Conservation (phyloP, 92 coral and sea anemone genomes). For the Parazoanthus darwini region DNA sequence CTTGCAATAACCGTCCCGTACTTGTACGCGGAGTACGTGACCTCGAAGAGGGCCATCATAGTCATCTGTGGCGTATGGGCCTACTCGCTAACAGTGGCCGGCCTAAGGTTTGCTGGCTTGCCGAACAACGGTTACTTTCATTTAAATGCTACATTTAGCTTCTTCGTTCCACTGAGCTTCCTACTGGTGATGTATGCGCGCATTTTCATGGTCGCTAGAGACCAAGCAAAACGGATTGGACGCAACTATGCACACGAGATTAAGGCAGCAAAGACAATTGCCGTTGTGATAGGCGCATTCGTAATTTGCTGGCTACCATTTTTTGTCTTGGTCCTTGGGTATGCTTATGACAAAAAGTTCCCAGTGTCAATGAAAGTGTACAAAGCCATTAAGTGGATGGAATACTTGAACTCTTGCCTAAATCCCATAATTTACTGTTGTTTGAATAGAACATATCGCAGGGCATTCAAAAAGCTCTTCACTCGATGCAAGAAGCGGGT, state of each 20-base stretch:
- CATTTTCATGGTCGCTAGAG: conserved; percentile 87
- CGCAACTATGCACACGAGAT: conserved; percentile 85
- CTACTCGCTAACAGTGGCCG: conserved; percentile 71
- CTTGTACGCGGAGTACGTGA: conserved; percentile 75
- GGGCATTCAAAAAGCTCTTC: conserved; percentile 82
- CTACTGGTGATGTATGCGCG: conserved; percentile 86
- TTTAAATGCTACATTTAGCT: conserved; percentile 71
- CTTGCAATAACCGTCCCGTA: conserved; percentile 93
- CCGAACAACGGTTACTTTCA: conserved; percentile 59
- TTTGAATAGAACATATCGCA: conserved; percentile 85
- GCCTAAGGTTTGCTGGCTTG: conserved; percentile 45
- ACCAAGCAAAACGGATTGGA: conserved; percentile 83
- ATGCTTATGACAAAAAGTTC: conserved; percentile 44
- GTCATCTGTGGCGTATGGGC: conserved; percentile 76
- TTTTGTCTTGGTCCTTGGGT: conserved; percentile 73
- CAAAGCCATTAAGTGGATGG: conserved; percentile 79
- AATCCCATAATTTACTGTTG: conserved; percentile 92
- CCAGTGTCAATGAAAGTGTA: conserved; percentile 43
- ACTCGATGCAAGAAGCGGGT: conserved; percentile 49
- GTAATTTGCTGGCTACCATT: conserved; percentile 87
- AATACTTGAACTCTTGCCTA: conserved; percentile 84
- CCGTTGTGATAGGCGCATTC: conserved; percentile 92
- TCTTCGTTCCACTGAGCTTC: conserved; percentile 72
- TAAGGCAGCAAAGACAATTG: conserved; percentile 97
- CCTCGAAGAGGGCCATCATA: conserved; percentile 77